phyloP scores from a whole-genome alignment of 1,140 invertebrate species.

The Drosophila nigrodunni region DNA sequence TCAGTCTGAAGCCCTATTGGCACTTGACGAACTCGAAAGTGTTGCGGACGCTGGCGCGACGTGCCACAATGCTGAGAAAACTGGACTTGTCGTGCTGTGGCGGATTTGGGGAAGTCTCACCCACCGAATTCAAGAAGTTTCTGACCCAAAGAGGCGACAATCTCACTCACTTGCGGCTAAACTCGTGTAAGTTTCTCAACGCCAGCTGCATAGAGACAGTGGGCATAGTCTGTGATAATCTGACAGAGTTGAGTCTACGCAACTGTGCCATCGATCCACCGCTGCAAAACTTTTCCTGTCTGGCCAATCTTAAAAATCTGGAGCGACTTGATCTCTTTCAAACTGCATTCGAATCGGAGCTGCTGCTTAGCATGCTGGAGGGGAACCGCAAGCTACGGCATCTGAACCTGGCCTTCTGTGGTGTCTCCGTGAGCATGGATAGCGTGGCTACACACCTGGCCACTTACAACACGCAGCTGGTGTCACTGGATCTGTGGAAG shows the following conservation, averaged over 20 bases:
- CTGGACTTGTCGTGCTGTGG: constrained; percentile 95
- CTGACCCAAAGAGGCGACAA: constrained; percentile 88
- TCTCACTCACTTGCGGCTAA: constrained; percentile 89
- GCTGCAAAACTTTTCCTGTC: constrained; percentile 87
- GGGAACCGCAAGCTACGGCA: constrained; percentile 89
- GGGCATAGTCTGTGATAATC: constrained; percentile 87
- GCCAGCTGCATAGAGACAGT: constrained; percentile 87
- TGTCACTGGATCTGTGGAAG: constrained; percentile 95
- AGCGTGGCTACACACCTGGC: constrained; percentile 88
- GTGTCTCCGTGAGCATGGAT: constrained; percentile 88
- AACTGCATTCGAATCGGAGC: constrained; percentile 88
- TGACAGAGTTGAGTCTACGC: constrained; percentile 90
- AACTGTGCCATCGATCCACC: constrained; percentile 85
- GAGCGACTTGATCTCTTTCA: constrained; percentile 92
- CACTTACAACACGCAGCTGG: constrained; percentile 88
- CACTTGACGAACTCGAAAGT: constrained; percentile 86
- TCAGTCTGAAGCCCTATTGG: constrained; percentile 92
- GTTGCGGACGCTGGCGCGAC: constrained; percentile 71
- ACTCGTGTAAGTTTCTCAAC: constrained; percentile 91
- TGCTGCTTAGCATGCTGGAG: constrained; percentile 88
- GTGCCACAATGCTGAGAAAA: constrained; percentile 90
- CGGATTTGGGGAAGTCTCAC: constrained; percentile 86
- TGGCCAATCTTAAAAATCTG: constrained; percentile 88
- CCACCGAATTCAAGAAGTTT: constrained; percentile 85
- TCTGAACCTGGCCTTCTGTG: constrained; percentile 88